A percentile compares a stretch with the other conserved stretches of the same genome.
Evolutionary conservation across 2,888 invertebrate species (phyloP).

Genomic region (Chydorus sphaericus): DNA sequence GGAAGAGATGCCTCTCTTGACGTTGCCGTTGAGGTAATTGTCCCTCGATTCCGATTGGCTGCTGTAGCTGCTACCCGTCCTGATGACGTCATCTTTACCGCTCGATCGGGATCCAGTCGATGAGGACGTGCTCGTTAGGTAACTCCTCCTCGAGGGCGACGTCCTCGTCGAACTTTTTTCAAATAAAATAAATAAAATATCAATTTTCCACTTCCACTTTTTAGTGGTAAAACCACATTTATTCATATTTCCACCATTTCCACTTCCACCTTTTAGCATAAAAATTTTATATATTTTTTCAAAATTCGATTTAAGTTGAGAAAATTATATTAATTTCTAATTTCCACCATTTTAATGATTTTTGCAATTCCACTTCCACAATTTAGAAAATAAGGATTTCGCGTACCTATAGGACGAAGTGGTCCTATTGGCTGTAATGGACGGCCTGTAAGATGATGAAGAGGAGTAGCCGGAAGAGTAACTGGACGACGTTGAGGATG

Average conservation of each 20-base stretch:
- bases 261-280: no score
- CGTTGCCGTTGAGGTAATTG: slow-evolving; percentile 2
- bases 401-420: background rate
- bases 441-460: background rate
- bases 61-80: background rate
- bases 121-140: background rate
- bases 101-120: background rate
- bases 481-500: background rate
- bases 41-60: background rate
- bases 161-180: background rate
- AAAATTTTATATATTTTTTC: no score
- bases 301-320: no score
- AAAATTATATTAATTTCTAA: no score
- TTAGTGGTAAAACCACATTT: no score
- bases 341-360: no score
- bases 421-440: background rate
- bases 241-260: no score
- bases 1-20: background rate
- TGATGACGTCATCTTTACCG: background rate
- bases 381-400: no score
- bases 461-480: background rate
- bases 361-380: no score
- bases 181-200: background rate
- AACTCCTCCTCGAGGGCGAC: background rate
- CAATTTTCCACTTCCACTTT: background rate